Evolutionary conservation across 2,888 invertebrate species (phyloP).

Genomic region (Erynnis tages): DNA sequence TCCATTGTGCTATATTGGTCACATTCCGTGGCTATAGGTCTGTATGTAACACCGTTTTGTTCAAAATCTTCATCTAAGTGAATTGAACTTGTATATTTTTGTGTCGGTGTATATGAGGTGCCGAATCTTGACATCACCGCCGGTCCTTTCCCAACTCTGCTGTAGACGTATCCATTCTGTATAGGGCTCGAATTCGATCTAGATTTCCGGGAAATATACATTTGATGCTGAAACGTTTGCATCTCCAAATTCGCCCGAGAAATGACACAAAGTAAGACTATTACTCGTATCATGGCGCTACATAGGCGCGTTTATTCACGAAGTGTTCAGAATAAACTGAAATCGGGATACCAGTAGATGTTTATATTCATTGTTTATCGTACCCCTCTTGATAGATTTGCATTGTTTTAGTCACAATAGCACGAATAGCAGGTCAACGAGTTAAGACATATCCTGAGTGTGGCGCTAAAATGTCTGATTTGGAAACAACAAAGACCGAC

Average conservation of each 20-base stretch:
- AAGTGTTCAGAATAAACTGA: slow-evolving; percentile 49
- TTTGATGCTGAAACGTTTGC: slow-evolving; percentile 43
- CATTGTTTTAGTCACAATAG: slow-evolving; percentile 65
- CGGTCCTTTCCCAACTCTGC: slow-evolving; percentile 41
- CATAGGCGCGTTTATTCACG: slow-evolving; percentile 43
- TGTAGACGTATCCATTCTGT: slow-evolving; percentile 46
- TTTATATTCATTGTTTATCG: slow-evolving; percentile 65
- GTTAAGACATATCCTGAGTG: slow-evolving; percentile 61
- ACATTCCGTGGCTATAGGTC: background rate
- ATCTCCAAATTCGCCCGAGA: slow-evolving; percentile 43
- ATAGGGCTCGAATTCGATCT: slow-evolving; percentile 44
- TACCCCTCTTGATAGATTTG: slow-evolving; percentile 41
- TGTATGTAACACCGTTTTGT: background rate
- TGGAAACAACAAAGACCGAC: background rate
- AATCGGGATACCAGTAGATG: slow-evolving; percentile 49
- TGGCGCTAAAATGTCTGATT: slow-evolving; percentile 5
- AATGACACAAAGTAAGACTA: slow-evolving; percentile 49
- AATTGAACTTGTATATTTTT: background rate
- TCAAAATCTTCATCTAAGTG: background rate
- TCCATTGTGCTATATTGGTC: background rate
- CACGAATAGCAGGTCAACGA: slow-evolving; percentile 40
- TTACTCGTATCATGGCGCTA: slow-evolving; percentile 46
- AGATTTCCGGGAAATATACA: slow-evolving; percentile 45
- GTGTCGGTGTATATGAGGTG: slow-evolving; percentile 17
- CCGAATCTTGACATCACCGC: slow-evolving; percentile 36